Evolutionary conservation across 2,113 vertebrate species (phyloP).

Genomic region (Pseudorectes ferrugineus): DNA sequence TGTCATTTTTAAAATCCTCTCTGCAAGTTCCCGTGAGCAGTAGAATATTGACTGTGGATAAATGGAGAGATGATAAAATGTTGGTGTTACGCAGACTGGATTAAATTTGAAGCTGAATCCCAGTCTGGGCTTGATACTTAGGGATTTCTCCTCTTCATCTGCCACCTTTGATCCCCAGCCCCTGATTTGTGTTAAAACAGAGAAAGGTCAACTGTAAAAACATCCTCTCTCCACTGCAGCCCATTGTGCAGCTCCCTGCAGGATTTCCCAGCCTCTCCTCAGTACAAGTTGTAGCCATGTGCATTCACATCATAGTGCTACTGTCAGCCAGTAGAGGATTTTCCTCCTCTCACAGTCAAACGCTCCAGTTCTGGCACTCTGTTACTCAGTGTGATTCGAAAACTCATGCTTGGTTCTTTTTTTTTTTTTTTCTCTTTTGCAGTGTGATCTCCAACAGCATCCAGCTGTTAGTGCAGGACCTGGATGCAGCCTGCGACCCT

Average conservation of each 20-base stretch:
- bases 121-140: background rate
- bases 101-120: background rate
- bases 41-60: background rate
- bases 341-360: background rate
- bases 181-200: background rate
- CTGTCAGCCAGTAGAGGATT: background rate
- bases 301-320: background rate
- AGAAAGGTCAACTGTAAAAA: background rate
- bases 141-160: background rate
- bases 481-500: slow-evolving; percentile 95
- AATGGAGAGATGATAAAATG: background rate
- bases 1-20: background rate
- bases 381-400: background rate
- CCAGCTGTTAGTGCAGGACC: slow-evolving; percentile 94
- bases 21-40: background rate
- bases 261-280: background rate
- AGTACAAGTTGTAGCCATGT: background rate
- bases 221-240: background rate
- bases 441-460: slow-evolving; percentile 99
- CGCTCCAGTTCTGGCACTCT: background rate
- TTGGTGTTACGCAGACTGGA: background rate
- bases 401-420: background rate
- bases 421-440: background rate
- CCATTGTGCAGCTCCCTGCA: background rate
- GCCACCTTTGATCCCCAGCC: background rate